Percentiles rank a stretch among this genome's conserved stretches.
phyloP scores from a whole-genome alignment of 2,113 vertebrate species.

The Gila orcuttii region DNA sequence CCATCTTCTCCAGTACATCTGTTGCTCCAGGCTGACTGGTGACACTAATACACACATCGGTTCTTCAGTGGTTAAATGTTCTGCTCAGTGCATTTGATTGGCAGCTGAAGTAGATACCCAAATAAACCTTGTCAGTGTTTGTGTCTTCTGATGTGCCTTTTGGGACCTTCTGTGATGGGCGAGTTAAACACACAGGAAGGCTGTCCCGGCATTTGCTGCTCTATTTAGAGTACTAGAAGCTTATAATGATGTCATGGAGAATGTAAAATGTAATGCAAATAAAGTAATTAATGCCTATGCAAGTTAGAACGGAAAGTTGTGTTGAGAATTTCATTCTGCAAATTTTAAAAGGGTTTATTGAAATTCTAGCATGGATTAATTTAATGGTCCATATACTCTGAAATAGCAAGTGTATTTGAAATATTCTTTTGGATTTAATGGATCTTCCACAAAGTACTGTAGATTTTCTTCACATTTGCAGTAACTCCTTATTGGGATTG shows the following conservation, averaged over 20 bases:
- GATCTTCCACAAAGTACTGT: not conserved
- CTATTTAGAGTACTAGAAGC: conserved; percentile 21
- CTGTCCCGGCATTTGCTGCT: conserved; percentile 11
- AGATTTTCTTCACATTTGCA: not conserved
- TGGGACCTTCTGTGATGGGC: conserved; percentile 47
- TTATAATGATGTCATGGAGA: not conserved
- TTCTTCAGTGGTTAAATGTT: conserved; percentile 36
- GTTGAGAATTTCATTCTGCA: not conserved
- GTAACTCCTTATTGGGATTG: too few species aligned
- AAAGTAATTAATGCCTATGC: not conserved
- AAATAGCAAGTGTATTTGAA: not conserved
- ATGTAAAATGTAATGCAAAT: not conserved
- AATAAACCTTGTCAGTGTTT: conserved; percentile 30
- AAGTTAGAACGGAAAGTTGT: not conserved
- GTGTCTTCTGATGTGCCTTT: conserved; percentile 30
- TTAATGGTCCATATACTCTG: not conserved
- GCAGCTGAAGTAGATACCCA: conserved; percentile 38
- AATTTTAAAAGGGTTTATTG: not conserved
- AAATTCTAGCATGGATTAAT: not conserved
- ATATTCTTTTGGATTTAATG: not conserved
- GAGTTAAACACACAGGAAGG: not conserved
- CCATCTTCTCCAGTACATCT: conserved; percentile 2
- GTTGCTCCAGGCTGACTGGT: conserved; percentile 4
- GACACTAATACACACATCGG: not conserved
- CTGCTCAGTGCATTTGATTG: conserved; percentile 40